Base-by-base conservation (phyloP, 2,113 vertebrate genomes). In the Variabilichromis moorii region DNA sequence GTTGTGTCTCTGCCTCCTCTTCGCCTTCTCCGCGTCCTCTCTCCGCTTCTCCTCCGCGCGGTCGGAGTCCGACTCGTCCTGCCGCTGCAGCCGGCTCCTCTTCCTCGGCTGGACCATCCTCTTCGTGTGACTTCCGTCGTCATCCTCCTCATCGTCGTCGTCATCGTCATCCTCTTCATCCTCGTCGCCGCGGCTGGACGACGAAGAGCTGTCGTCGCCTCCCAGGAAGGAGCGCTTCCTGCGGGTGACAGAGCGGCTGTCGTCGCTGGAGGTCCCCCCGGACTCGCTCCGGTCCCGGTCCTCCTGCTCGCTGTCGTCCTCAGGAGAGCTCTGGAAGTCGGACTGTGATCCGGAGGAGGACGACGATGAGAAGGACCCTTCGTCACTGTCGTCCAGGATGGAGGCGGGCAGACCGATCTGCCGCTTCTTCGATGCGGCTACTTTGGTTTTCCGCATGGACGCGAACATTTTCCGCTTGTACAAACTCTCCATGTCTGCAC, bases 381-480 rank as follows among this genome's bases (percentile, higher is more conserved):
- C 95, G 89, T 96, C 95, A 76, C 94, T 96, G 92, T 96, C 95
- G 89, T 96, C 95, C 86, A 96, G 92, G 88, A 96, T 93, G 26
- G 91, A 89, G 51, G 95, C 93, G 12, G 95, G 93, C 2, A 96
- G 87, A 71, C 95, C 95, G 45, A 96, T 94, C 80, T 95, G 89
- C 2, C 93, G 85, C 91, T 93, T 94, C 89, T 94, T 94, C 6
- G 91, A 87, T 2, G 91, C 94, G 19, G 83, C 95, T 80, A 90
- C 94, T 26, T 95, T 95, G 80, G 95, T 96, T 73, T 95, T 96
- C 37, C 95, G 92, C 95, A 96, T 95, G 3, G 95, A 95, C 6
- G 94, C 95, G 92, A 95, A 96, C 91, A 96, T 94, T 37, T 95
- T 95, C n/a, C 95, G 92, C 90, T 96, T 96, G 94, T 96, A 96